Evolutionary conservation across 2,888 invertebrate species (phyloP).

Genomic region (Parasteatoda lunata): DNA sequence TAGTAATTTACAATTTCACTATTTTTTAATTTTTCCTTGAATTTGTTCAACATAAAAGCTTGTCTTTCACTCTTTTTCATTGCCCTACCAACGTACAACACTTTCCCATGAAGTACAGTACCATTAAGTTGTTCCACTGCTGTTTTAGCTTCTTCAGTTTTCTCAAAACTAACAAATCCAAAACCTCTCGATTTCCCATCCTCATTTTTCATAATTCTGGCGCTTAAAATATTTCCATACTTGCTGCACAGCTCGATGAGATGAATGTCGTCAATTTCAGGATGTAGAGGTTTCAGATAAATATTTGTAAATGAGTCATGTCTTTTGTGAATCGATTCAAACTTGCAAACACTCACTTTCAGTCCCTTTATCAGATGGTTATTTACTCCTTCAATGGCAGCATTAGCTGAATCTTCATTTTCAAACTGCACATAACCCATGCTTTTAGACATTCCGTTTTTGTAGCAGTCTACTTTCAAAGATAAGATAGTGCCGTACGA

Average conservation of each 20-base stretch:
- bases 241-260: slow-evolving; percentile 92
- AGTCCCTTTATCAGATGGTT: slow-evolving; percentile 95
- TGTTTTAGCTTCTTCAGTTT: slow-evolving; percentile 93
- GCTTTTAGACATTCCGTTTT: slow-evolving; percentile 93
- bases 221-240: slow-evolving; percentile 93
- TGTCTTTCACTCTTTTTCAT: slow-evolving; percentile 99
- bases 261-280: slow-evolving; percentile 92
- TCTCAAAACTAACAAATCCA: slow-evolving; percentile 98
- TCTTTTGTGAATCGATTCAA: slow-evolving; percentile 93
- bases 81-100: slow-evolving; percentile 95
- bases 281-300: slow-evolving; percentile 99
- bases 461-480: slow-evolving; percentile 89
- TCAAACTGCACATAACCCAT: slow-evolving; percentile 99
- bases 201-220: slow-evolving; percentile 91
- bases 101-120: slow-evolving; percentile 88
- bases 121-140: slow-evolving; percentile 94
- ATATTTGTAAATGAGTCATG: slow-evolving; percentile 93
- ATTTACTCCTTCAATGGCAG: slow-evolving; percentile 98
- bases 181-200: slow-evolving; percentile 95
- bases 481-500: slow-evolving; percentile 99
- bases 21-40: slow-evolving; percentile 19
- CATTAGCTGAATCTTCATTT: slow-evolving; percentile 97
- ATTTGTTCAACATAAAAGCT: slow-evolving; percentile 79
- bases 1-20: neutral
- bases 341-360: slow-evolving; percentile 92